A percentile compares a stretch with the other conserved stretches of the same genome.
These are phyloP conservation scores for Oligia latruncula DNA, from an alignment of 2,888 invertebrate species.

Conservation along the genomic window DNA sequence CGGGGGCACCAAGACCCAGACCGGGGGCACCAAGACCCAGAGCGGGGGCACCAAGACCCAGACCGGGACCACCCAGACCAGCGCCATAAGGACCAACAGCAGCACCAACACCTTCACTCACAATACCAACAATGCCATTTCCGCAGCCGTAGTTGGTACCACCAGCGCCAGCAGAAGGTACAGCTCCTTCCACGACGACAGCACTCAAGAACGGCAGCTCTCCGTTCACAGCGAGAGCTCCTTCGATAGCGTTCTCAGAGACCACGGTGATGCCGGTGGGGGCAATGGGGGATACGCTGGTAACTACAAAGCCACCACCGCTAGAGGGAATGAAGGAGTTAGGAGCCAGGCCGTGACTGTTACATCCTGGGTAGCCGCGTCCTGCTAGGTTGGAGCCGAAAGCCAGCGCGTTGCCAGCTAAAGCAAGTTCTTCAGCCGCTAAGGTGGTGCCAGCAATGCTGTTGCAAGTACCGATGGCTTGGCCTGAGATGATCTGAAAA, in stretches of 20 bases:
- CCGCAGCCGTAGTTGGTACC: slow-evolving; percentile 66
- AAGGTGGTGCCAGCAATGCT: slow-evolving; percentile 18
- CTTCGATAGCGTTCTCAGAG: slow-evolving; percentile 75
- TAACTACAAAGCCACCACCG: slow-evolving; percentile 66
- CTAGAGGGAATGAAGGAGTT: slow-evolving; percentile 46
- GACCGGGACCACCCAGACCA: slow-evolving; percentile 28
- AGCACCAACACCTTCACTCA: slow-evolving; percentile 53
- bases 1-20: slow-evolving; percentile 15
- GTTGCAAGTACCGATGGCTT: slow-evolving; percentile 50
- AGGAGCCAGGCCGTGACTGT: slow-evolving; percentile 26
- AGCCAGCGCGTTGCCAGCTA: slow-evolving; percentile 38
- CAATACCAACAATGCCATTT: slow-evolving; percentile 45
- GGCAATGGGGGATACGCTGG: slow-evolving; percentile 69
- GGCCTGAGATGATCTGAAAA: slow-evolving; percentile 51
- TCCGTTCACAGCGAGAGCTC: slow-evolving; percentile 68
- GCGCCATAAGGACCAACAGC: slow-evolving; percentile 23
- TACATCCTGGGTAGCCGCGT: slow-evolving; percentile 14
- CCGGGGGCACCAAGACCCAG: slow-evolving; percentile 16
- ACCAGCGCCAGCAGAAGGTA: slow-evolving; percentile 69
- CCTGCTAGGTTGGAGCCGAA: slow-evolving; percentile 44
- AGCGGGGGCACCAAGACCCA: slow-evolving; percentile 21
- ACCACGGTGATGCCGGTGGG: slow-evolving; percentile 72
- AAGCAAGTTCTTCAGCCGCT: slow-evolving; percentile 56
- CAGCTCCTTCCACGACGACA: slow-evolving; percentile 70
- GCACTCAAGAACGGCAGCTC: slow-evolving; percentile 73